Conservation (phyloP, 1,140 invertebrate species). For the Scaptomyza hsui region DNA sequence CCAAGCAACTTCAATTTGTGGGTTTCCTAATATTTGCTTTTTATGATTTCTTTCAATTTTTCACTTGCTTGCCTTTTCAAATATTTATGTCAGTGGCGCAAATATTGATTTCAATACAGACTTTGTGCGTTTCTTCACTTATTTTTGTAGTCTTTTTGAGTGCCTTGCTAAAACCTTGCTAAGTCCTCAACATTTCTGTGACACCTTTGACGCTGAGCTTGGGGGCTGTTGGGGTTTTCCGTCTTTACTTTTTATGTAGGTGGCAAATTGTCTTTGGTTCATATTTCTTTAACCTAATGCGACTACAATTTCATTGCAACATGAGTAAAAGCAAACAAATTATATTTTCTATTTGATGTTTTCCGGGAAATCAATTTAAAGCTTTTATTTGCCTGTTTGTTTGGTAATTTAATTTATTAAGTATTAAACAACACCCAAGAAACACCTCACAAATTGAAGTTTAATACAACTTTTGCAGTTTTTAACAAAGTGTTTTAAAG, state of each 20-base stretch:
- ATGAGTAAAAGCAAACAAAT: too few relatives aligned
- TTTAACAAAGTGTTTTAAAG: neutral
- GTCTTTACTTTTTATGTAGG: neutral
- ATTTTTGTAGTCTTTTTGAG: conserved; percentile 18
- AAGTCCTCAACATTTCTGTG: neutral
- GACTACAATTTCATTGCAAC: neutral
- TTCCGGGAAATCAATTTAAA: too few relatives aligned
- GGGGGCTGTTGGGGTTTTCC: conserved; percentile 6
- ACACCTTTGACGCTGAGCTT: conserved; percentile 17
- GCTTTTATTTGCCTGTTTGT: too few relatives aligned
- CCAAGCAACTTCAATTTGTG: conserved; percentile 34
- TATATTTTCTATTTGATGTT: too few relatives aligned
- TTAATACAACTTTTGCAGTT: conserved; percentile 10
- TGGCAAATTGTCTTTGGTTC: conserved; percentile 29
- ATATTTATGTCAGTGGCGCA: conserved; percentile 73
- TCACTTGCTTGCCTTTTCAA: conserved; percentile 18
- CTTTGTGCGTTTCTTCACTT: conserved; percentile 26
- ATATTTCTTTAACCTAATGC: conserved; percentile 2
- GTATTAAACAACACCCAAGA: too few relatives aligned
- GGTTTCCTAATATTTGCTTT: conserved; percentile 11
- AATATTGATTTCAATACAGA: conserved; percentile 70
- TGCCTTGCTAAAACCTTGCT: conserved; percentile 15
- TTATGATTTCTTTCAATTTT: conserved; percentile 1
- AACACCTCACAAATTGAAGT: conserved; percentile 26
- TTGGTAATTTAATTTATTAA: too few relatives aligned